Conservation (phyloP, 2,113 vertebrate species). For the Coregonus clupeaformis region DNA sequence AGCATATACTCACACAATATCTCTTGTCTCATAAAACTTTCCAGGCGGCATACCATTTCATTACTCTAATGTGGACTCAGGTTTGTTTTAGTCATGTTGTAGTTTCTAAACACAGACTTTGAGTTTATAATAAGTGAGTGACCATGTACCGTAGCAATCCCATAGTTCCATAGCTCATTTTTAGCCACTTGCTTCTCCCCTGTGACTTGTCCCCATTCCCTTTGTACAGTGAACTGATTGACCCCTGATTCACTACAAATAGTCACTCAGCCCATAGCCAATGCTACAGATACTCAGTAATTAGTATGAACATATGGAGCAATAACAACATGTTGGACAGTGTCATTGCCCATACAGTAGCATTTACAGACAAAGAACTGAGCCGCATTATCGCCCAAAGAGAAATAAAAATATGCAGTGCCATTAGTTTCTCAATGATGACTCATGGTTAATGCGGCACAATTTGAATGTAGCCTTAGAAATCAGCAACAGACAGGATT, state of each 20-base stretch:
- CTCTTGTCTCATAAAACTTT: slow-evolving; percentile 21
- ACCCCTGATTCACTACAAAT: background rate
- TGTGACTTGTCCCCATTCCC: background rate
- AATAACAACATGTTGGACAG: background rate
- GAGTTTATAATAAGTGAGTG: background rate
- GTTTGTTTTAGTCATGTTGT: slow-evolving; percentile 36
- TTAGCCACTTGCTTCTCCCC: slow-evolving; percentile 2
- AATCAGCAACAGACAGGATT: background rate
- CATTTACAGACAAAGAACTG: background rate
- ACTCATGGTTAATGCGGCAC: background rate
- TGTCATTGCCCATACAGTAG: background rate
- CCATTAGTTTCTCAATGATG: background rate
- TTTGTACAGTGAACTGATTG: background rate
- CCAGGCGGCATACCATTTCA: slow-evolving; percentile 39
- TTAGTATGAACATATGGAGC: too few species aligned
- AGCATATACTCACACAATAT: slow-evolving; percentile 16
- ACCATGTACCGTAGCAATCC: background rate
- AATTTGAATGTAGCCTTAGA: background rate
- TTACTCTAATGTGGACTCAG: slow-evolving; percentile 36
- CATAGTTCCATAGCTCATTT: background rate
- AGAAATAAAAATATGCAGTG: background rate
- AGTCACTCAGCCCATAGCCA: background rate
- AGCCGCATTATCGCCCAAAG: background rate
- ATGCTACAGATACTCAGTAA: background rate
- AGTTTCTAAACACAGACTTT: background rate